Evolutionary conservation across 2,113 vertebrate species (phyloP), one percentile per base, ranked within the genome.

Genomic region (Tyrannus savana): DNA sequence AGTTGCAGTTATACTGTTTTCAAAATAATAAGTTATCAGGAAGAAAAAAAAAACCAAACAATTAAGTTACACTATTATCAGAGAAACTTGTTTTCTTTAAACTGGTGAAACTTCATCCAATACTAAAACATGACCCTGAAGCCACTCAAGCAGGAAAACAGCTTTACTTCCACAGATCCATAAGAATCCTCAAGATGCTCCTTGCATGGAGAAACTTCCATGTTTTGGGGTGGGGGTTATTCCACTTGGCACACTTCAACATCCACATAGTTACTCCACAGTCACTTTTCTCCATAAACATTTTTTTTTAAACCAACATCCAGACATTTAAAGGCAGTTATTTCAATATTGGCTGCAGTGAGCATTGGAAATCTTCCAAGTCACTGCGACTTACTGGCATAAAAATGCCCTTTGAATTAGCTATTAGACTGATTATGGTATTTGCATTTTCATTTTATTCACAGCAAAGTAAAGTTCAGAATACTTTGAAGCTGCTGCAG

Each of bases 361-460:
- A 91, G 58, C 68, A 16, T 27, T 87, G 80, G 89, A 87, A 82
- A 25, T 25, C 28, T 46, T 66, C 75, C 92, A 85, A 75, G 56
- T 68, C 67, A 18, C 87, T 68, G 55, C 0, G 1, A 80, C 63
- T 88, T 78, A 37, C 24, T 84, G 82, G 82, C 84, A 77, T 66
- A n/a, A 73, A 58, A 74, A 55, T 31, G 41, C 83, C 84, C 5
- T 69, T 76, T 62, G 37, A 93, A 74, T 93, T 80, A 68, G 79
- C 59, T 77, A 12, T 82, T 52, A 87, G 69, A 39, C 62, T 22
- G 12, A 74, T 46, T 33, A 27, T 5, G n/a, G 19, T 60, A 33
- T 93, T 94, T 93, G 91, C 15, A 6, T 82, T 92, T 62, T 77
- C 31, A 7, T 83, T 90, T 92, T 62, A 76, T 90, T 96, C 90